These are phyloP conservation scores for Prenolepis imparis DNA, from an alignment of 2,888 invertebrate genomes.

Conservation along the genomic window DNA sequence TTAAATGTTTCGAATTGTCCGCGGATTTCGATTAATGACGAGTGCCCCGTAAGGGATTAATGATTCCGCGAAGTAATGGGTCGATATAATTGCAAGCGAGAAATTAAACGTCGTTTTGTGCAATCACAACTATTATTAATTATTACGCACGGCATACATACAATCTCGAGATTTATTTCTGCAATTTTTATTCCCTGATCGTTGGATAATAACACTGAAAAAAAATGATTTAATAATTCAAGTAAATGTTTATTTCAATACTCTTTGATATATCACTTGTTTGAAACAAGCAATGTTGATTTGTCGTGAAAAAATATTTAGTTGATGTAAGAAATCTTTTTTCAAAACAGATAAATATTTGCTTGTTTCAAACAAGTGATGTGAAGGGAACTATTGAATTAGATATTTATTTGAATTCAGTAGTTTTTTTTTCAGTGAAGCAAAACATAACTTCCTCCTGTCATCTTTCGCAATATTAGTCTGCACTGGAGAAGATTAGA, in stretches of 20 bases:
- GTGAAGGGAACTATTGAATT: no score
- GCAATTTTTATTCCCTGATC: conserved; percentile 1
- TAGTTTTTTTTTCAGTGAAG: no score
- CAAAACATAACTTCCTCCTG: not conserved
- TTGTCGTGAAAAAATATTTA: no score
- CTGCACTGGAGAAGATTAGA: conserved; percentile 16
- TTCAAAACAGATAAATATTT: no score
- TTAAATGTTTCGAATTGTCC: conserved; percentile 15
- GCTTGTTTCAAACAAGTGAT: no score
- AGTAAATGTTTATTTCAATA: no score
- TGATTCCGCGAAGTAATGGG: not conserved
- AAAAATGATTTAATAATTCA: no score
- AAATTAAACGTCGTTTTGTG: conserved; percentile 1
- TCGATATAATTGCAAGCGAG: conserved; percentile 22
- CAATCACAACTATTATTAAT: not conserved
- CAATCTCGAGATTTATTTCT: conserved; percentile 5
- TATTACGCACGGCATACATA: not conserved
- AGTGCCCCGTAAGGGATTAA: conserved; percentile 7
- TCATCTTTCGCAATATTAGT: not conserved
- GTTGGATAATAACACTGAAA: no score
- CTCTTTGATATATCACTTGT: no score
- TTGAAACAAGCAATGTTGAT: no score
- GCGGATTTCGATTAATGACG: not conserved
- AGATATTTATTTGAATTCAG: no score
- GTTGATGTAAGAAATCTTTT: no score